A percentile compares a stretch with the other conserved stretches of the same genome.
Evolutionary conservation across 1,140 invertebrate genomes (phyloP).

Genomic region (Bacillus rossius): DNA sequence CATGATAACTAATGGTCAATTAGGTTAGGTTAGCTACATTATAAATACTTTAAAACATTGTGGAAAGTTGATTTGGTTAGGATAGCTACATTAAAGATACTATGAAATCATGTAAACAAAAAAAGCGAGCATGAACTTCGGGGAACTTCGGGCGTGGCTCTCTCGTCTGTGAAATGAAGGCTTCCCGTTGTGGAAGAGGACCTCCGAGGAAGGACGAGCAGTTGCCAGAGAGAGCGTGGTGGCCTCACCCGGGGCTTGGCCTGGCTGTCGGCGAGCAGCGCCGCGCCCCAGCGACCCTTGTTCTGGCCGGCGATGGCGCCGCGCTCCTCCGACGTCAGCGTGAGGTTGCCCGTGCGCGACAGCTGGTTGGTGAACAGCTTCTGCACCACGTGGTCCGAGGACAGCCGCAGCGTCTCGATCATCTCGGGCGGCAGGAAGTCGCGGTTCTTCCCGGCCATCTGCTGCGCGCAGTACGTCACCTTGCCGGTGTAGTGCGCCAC

Average conservation of each 20-base stretch:
- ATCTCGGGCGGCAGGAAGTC: conserved; percentile 85
- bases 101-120: too few relatives aligned
- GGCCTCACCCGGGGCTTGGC: conserved; percentile 38
- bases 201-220: too few relatives aligned
- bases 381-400: conserved; percentile 63
- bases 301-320: conserved; percentile 16
- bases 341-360: conserved; percentile 78
- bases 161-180: too few relatives aligned
- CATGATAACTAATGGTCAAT: too few relatives aligned
- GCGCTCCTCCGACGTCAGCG: conserved; percentile 32
- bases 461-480: conserved; percentile 70
- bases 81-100: too few relatives aligned
- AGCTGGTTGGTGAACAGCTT: conserved; percentile 78
- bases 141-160: too few relatives aligned
- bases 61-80: too few relatives aligned
- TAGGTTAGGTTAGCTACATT: too few relatives aligned
- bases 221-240: background rate
- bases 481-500: conserved; percentile 81
- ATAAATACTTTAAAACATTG: too few relatives aligned
- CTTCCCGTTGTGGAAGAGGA: too few relatives aligned
- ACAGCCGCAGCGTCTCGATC: conserved; percentile 73
- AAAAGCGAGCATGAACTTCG: too few relatives aligned
- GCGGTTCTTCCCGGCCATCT: conserved; percentile 82
- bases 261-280: conserved; percentile 47
- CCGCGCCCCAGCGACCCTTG: conserved; percentile 40